Evolutionary conservation across 2,888 invertebrate species (phyloP), one percentile per base, ranked within the genome.

Genomic region (Meteorus colon): DNA sequence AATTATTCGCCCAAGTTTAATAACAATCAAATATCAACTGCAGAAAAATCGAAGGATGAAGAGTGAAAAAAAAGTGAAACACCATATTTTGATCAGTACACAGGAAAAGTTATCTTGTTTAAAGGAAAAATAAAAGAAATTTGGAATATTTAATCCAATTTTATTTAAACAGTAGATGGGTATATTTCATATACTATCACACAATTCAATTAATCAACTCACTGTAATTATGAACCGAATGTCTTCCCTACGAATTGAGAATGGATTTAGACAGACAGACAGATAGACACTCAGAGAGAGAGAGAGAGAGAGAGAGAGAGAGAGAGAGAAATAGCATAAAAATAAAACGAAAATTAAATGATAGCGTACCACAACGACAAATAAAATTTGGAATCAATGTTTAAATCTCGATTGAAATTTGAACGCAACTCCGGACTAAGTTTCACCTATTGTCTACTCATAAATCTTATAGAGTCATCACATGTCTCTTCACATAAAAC

Each of bases 141-240:
- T 16, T 31, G 12, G 16, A 31, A 63, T 63, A 31, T 31, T 31
- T 8, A n/a, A 76, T 62, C 19, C 29, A 29, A 70, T 75, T 62
- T 71, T 48, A 79, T 69, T 74, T 73, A 74, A 73, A 59, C 6
- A 12, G 16, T 63, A 31, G 16, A 63, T 63, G 63, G 8, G 29
- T 63, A 31, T 31, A 66, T 72, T 74, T 74, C 71, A 76, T 73
- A 41, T 71, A 70, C 67, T 48, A 48, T 27, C 31, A 48, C 27
- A 27, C 66, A 59, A 59, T 59, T 59, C 12, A 55, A 69, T 29
- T 31, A 55, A 76, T 77, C 73, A 45, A 76, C 76, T 79, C 75
- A 76, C 63, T 69, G 74, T 76, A 37, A 37, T 34, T 48, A 29
- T 68, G 51, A 68, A 68, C 55, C 55, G 24, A 55, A 55, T 70